Percentiles rank a stretch among this genome's conserved stretches.
Evolutionary conservation across 2,797 vertebrate genomes (phyloP).

Genomic region (Mus spretus): DNA sequence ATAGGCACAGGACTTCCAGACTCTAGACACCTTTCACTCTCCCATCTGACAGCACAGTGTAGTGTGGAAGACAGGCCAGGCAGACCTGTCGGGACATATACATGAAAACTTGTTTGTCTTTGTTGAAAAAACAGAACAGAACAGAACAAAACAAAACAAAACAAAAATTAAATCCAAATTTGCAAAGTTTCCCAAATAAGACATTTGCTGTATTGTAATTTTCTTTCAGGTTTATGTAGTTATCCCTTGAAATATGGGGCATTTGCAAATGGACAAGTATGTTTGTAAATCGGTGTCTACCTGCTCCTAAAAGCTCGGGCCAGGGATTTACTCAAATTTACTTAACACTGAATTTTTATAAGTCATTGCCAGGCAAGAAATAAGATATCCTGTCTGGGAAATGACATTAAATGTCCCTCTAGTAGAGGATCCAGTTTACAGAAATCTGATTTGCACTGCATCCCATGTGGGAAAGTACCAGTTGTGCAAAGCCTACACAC

Average conservation of each 20-base stretch:
- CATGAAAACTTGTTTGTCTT: not conserved
- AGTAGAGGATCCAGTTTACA: constrained; percentile 27
- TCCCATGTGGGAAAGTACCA: not conserved
- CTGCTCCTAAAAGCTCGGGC: constrained; percentile 23
- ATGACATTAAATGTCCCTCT: constrained; percentile 40
- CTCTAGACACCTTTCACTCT: not conserved
- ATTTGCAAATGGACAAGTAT: constrained; percentile 6
- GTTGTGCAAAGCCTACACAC: not conserved
- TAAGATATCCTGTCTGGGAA: constrained; percentile 52
- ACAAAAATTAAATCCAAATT: not conserved
- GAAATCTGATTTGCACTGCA: constrained; percentile 20
- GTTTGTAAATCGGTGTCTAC: constrained; percentile 53
- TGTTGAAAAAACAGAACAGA: not conserved
- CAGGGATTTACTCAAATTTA: constrained; percentile 47
- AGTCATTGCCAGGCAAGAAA: constrained; percentile 44
- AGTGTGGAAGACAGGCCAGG: not conserved
- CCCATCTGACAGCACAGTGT: not conserved
- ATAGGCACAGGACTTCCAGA: not conserved
- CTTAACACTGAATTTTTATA: constrained; percentile 70
- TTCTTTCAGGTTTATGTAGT: constrained; percentile 54
- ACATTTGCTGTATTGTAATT: not conserved
- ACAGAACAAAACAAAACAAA: not conserved
- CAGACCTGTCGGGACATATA: not conserved
- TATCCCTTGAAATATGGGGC: constrained; percentile 22
- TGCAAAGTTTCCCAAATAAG: not conserved